Percentiles rank a stretch among this genome's conserved stretches.
These are phyloP conservation scores for Passerculus sandwichensis DNA, from an alignment of 2,797 vertebrate genomes.

Conservation along the genomic window DNA sequence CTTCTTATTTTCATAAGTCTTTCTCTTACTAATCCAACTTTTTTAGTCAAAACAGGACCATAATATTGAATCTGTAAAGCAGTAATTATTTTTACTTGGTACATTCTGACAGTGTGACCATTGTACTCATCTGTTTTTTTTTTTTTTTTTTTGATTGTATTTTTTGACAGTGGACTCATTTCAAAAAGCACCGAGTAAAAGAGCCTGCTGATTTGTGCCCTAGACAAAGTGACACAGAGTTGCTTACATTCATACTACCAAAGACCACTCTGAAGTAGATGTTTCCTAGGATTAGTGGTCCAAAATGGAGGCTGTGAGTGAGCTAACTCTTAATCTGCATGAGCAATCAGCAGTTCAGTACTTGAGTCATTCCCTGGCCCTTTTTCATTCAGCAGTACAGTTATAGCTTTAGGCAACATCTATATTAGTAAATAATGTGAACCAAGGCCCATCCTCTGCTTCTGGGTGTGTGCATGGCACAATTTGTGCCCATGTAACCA, in stretches of 20 bases:
- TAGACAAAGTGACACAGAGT: neutral
- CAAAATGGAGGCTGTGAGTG: neutral
- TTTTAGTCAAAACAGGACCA: neutral
- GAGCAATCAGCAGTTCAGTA: conserved; percentile 35
- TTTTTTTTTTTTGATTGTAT: neutral
- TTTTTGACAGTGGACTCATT: neutral
- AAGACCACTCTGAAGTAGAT: neutral
- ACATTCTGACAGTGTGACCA: neutral
- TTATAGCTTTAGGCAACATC: conserved; percentile 31
- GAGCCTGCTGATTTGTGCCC: neutral
- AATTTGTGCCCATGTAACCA: neutral
- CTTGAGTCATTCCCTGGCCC: conserved; percentile 39
- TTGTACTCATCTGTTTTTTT: neutral
- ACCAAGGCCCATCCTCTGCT: neutral
- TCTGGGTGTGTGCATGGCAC: neutral
- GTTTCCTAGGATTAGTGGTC: neutral
- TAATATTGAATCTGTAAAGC: neutral
- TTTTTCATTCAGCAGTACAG: conserved; percentile 36
- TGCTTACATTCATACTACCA: neutral
- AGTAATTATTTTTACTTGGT: neutral
- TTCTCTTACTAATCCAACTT: neutral
- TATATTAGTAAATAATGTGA: conserved; percentile 36
- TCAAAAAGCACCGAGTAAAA: neutral
- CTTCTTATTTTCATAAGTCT: neutral
- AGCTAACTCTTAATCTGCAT: conserved; percentile 33